Conservation (phyloP, 1,140 invertebrate genomes). For the Cherax quadricarinatus region DNA sequence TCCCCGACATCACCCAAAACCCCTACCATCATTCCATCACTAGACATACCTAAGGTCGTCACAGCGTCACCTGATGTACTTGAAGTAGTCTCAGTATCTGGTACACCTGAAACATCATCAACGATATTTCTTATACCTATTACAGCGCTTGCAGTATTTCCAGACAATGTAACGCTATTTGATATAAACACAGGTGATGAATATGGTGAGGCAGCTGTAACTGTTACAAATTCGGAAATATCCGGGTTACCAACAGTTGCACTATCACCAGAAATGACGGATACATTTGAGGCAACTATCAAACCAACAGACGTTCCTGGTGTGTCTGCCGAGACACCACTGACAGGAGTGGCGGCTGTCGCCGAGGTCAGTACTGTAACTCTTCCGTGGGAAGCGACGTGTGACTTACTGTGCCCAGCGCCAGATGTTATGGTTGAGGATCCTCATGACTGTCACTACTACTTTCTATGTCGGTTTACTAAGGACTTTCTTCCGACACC, state of each 20-base stretch:
- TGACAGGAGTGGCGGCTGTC: neutral
- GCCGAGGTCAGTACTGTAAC: neutral
- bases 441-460: constrained; percentile 28
- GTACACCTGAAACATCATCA: neutral
- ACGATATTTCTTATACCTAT: no score
- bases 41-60: neutral
- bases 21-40: neutral
- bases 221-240: neutral
- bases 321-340: neutral
- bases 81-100: neutral
- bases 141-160: no score
- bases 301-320: neutral
- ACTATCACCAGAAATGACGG: no score
- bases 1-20: no score
- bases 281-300: neutral
- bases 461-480: constrained; percentile 11
- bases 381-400: neutral
- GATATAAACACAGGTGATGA: neutral
- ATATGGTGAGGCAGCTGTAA: neutral
- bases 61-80: neutral
- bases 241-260: neutral
- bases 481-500: neutral
- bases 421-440: constrained; percentile 12
- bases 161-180: no score
- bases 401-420: neutral